Evolutionary conservation across 2,888 invertebrate species (phyloP).

Genomic region (Eupithecia subumbrata): DNA sequence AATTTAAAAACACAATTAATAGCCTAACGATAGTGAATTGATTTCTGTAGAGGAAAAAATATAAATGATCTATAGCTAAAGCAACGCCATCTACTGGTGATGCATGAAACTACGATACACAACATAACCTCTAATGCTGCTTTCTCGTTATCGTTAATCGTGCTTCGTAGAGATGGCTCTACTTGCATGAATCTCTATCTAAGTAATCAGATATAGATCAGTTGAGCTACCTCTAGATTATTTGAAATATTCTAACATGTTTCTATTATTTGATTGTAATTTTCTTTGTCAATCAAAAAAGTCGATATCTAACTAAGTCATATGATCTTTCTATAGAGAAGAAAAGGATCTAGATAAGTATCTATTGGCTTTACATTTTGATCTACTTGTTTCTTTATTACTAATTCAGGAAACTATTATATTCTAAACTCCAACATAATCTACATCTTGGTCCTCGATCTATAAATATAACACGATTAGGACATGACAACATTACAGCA

Average conservation of each 20-base stretch:
- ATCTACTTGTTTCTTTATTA: neutral
- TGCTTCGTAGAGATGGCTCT: constrained; percentile 26
- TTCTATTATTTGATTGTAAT: no score
- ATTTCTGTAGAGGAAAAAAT: constrained; percentile 8
- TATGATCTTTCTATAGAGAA: neutral
- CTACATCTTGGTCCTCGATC: neutral
- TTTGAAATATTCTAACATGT: no score
- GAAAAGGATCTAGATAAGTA: neutral
- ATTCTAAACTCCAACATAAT: neutral
- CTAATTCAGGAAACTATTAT: neutral
- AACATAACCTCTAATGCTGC: neutral
- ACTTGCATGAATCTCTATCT: neutral
- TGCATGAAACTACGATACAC: constrained; percentile 9
- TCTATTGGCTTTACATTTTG: neutral
- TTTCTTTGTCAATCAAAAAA: no score
- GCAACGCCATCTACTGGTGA: constrained; percentile 36
- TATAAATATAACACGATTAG: neutral
- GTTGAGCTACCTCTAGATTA: no score
- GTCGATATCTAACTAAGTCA: no score
- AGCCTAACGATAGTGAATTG: neutral
- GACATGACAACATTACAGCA: neutral
- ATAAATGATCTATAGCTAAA: constrained; percentile 36
- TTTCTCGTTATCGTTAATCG: constrained; percentile 5
- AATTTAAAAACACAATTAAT: neutral
- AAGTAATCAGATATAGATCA: no score